phyloP scores from a whole-genome alignment of 2,113 vertebrate species.

The rabbit (Oryctolagus cuniculus) region mOryCun1.1 NC_091433.1:126156001-126156500 shows the following conservation, averaged over 20 bases:
- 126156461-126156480: too few species aligned
- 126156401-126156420: too few species aligned
- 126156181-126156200: background rate
- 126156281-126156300: background rate
- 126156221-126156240: too few species aligned
- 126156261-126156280: too few species aligned
- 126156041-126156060: background rate
- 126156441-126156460: too few species aligned
- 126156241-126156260: too few species aligned
- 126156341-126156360: background rate
- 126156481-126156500: too few species aligned
- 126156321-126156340: background rate
- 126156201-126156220: background rate
- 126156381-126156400: background rate
- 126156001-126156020: background rate
- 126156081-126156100: background rate
- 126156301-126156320: background rate
- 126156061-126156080: background rate
- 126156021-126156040: background rate
- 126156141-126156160: background rate
- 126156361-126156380: slow-evolving; percentile 4
- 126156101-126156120: background rate
- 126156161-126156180: background rate
- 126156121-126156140: too few species aligned
- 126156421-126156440: too few species aligned